Evolutionary conservation across 2,797 vertebrate species (phyloP).

Genomic region (Sebastes matsubarae): DNA sequence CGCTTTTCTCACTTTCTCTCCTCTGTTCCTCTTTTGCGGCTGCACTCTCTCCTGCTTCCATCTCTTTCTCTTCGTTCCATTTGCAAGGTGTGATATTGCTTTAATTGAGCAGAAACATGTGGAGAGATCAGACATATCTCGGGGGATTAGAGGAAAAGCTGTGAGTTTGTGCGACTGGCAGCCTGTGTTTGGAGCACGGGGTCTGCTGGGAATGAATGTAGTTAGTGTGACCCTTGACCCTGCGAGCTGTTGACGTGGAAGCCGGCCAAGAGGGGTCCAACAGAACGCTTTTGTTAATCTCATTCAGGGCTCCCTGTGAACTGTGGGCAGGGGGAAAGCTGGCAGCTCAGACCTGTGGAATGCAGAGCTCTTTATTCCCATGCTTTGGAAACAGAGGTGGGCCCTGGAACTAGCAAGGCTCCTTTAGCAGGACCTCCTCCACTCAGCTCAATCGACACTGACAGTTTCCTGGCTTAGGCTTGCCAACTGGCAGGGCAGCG

Average conservation of each 20-base stretch:
- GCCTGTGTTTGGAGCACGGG: constrained; percentile 93
- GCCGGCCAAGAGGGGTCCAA: constrained; percentile 96
- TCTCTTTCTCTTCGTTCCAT: constrained; percentile 81
- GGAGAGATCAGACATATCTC: constrained; percentile 99
- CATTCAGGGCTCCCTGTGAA: constrained; percentile 97
- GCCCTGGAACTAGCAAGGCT: constrained; percentile 90
- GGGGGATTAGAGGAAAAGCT: constrained; percentile 96
- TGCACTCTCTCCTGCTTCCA: constrained; percentile 81
- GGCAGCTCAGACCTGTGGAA: constrained; percentile 95
- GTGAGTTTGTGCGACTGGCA: constrained; percentile 95
- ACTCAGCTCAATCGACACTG: constrained; percentile 94
- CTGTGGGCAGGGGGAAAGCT: constrained; percentile 88
- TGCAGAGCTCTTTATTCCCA: constrained; percentile 90
- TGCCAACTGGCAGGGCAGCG: constrained; percentile 94
- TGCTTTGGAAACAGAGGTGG: constrained; percentile 95
- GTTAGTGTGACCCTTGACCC: constrained; percentile 99
- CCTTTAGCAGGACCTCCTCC: constrained; percentile 89
- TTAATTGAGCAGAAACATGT: constrained; percentile 99
- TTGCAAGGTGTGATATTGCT: constrained; percentile 98
- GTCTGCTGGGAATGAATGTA: constrained; percentile 99
- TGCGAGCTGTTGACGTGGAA: constrained; percentile 98
- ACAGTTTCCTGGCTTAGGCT: constrained; percentile 94
- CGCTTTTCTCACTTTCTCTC: constrained; percentile 63
- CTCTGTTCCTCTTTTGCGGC: constrained; percentile 40
- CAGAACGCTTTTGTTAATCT: constrained; percentile 99